phyloP scores from a whole-genome alignment of 1,140 invertebrate genomes.

The Apis dorsata region DNA sequence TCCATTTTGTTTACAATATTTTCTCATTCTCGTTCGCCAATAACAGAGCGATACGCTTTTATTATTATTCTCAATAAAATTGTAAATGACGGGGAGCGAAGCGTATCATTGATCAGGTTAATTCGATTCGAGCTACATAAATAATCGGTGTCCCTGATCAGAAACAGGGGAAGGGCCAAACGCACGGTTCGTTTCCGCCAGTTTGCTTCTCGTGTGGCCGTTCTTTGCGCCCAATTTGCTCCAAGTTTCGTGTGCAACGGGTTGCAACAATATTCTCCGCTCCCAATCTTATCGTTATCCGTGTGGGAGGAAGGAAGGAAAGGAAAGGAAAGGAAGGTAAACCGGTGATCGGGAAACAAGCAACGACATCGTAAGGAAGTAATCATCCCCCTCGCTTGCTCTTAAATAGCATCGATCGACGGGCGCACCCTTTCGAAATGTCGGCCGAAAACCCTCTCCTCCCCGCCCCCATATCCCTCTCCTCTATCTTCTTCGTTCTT shows the following conservation, averaged over 20 bases:
- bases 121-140: background rate
- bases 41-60: no score
- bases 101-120: background rate
- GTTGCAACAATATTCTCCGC: constrained; percentile 46
- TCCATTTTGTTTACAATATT: no score
- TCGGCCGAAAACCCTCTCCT: constrained; percentile 42
- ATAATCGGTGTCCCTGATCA: background rate
- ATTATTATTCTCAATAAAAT: background rate
- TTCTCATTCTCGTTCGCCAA: no score
- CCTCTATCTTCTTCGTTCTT: background rate
- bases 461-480: constrained; percentile 26
- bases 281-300: constrained; percentile 60
- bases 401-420: constrained; percentile 53
- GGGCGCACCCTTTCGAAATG: constrained; percentile 54
- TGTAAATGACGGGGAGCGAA: background rate
- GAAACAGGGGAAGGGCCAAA: background rate
- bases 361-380: constrained; percentile 50
- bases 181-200: background rate
- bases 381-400: constrained; percentile 48
- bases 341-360: constrained; percentile 44
- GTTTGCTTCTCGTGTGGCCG: background rate
- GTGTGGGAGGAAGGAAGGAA: constrained; percentile 13
- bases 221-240: constrained; percentile 32
- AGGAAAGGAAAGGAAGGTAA: constrained; percentile 24
- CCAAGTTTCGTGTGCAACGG: background rate